Percentiles rank a stretch among this genome's conserved stretches.
Evolutionary conservation across 35 echinoderm and acorn worm genomes (phyloP).

Genomic region (Ophiothrix spiculata): DNA sequence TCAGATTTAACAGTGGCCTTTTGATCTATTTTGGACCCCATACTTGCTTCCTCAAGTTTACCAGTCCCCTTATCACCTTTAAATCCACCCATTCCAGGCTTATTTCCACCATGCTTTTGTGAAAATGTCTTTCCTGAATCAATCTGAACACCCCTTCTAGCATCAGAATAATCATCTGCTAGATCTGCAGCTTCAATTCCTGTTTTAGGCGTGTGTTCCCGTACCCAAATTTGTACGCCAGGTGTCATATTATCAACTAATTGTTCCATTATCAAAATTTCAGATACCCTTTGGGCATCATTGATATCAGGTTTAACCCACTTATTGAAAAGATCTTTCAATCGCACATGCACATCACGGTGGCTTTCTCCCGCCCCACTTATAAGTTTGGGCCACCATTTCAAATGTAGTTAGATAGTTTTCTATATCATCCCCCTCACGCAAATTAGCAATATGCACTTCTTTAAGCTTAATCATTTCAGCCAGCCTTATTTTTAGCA

Average conservation of each 20-base stretch:
- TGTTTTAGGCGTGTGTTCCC: neutral
- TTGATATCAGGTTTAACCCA: conserved; percentile 6
- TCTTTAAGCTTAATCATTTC: conserved; percentile 22
- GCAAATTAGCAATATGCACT: conserved; percentile 9
- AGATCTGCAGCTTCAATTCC: neutral
- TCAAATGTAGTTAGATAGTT: conserved; percentile 26
- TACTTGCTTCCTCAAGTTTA: neutral
- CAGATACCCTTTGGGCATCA: neutral
- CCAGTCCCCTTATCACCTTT: neutral
- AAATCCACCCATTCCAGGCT: neutral
- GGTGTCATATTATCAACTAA: conserved; percentile 9
- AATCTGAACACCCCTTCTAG: neutral
- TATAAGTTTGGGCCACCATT: neutral
- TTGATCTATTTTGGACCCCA: neutral
- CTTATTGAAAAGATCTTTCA: conserved; percentile 10
- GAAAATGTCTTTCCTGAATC: neutral
- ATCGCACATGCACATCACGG: neutral
- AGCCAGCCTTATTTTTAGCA: neutral
- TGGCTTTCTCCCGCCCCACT: conserved; percentile 2
- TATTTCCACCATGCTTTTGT: neutral
- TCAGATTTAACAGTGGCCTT: neutral
- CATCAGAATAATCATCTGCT: neutral
- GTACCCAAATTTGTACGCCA: neutral
- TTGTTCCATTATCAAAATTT: conserved; percentile 17
- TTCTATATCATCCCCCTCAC: conserved; percentile 6